Conservation (phyloP, 2,888 invertebrate genomes). For the Antitype chi region DNA sequence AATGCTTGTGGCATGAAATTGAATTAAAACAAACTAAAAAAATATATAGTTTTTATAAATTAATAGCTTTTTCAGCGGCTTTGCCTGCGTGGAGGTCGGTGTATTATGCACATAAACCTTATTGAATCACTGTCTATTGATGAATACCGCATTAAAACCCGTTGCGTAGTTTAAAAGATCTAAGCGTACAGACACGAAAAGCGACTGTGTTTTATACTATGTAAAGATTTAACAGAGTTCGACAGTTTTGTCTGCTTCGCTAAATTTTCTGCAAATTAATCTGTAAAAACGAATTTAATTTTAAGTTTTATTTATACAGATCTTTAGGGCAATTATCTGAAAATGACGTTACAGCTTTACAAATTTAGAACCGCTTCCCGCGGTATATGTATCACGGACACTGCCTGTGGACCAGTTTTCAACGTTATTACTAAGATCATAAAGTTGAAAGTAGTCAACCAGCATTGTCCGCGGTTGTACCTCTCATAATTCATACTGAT, state of each 20-base stretch:
- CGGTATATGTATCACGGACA: not conserved
- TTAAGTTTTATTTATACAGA: not conserved
- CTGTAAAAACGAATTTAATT: constrained; percentile 9
- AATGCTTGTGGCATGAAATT: not conserved
- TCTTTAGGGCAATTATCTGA: not conserved
- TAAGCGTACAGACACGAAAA: too few species aligned
- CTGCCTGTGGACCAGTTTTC: not conserved
- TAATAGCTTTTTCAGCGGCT: too few species aligned
- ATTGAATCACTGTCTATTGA: too few species aligned
- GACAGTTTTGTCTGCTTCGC: not conserved
- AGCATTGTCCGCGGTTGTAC: not conserved
- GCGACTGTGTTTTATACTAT: too few species aligned
- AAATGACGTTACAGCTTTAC: constrained; percentile 8
- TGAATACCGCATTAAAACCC: too few species aligned
- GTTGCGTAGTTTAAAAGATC: too few species aligned
- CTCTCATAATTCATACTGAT: constrained; percentile 30
- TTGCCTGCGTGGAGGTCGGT: too few species aligned
- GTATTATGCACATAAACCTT: too few species aligned
- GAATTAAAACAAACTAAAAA: not conserved
- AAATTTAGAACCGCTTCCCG: constrained; percentile 8
- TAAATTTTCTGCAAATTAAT: not conserved
- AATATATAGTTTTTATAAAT: not conserved
- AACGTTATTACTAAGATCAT: not conserved
- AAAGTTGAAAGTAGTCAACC: not conserved
- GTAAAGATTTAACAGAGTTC: not conserved